Evolutionary conservation across 1,140 invertebrate genomes (phyloP), one percentile per base, ranked within the genome.

Genomic region (Latrodectus geometricus): DNA sequence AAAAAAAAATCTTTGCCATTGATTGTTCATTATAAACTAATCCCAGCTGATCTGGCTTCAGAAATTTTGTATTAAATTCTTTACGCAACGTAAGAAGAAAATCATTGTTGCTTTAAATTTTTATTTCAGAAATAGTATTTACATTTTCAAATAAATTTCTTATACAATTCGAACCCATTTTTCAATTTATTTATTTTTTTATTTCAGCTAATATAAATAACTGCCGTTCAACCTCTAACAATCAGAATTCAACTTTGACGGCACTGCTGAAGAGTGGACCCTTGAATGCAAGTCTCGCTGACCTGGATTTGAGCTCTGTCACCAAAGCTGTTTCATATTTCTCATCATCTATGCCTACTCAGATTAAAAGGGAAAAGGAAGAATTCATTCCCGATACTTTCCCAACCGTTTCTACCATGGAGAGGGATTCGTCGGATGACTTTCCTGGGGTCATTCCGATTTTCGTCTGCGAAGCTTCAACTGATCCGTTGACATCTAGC

Each of bases 381-480:
- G 77, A 79, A 8, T 56, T 79, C 14, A 21, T 77, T 3, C 14
- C 75, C 5, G 75, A 77, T 17, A 77, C 23, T 77, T 68, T 48
- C 61, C 23, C 12, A 68, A 35, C 35, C 2, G 54, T 14, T 14
- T 17, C 49, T 0, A 35, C 77, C 9, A 1, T 79, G n/a, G 35
- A 79, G 9, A 35, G 61, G 23, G 65, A 68, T 2, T 15, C 65
- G 4, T 9, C 14, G 8, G 85, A 79, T 3, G 54, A 61, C 0
- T 87, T 65, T 48, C 85, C 85, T 8, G 85, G 85, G 3, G 85
- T 87, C 2, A 54, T 87, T 9, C 85, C 85, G 15, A 80, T 87
- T 17, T 68, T 73, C 20, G 56, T 75, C 12, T 49, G 84, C 35
- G 70, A 65, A 20, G 23, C 69, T 21, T 35, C 81, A 21, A n/a